phyloP scores from a whole-genome alignment of 2,113 vertebrate species.

The Antechinus flavipes region DNA sequence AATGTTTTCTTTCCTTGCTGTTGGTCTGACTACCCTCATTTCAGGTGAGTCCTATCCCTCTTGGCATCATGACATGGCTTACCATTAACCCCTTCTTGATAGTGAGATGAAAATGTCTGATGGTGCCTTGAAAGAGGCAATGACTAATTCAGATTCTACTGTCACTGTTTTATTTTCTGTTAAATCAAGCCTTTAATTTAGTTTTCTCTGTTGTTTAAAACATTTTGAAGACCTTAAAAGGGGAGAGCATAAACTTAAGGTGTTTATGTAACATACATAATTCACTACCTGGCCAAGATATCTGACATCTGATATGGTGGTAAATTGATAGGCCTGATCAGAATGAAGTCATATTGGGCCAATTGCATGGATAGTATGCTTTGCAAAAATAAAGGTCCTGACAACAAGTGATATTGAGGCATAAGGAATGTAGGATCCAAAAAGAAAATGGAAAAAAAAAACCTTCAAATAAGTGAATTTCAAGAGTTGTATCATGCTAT shows the following conservation, averaged over 20 bases:
- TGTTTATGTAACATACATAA: background rate
- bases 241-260: background rate
- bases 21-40: background rate
- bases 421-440: background rate
- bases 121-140: background rate
- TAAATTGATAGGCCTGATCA: background rate
- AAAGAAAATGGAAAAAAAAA: background rate
- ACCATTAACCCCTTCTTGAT: background rate
- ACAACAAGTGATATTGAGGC: background rate
- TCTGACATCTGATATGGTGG: background rate
- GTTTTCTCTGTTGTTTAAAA: background rate
- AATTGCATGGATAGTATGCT: background rate
- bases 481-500: background rate
- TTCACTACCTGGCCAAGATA: background rate
- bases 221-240: background rate
- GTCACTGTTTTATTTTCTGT: background rate
- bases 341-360: background rate
- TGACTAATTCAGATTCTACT: background rate
- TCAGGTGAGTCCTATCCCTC: background rate
- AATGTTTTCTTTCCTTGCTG: background rate
- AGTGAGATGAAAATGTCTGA: background rate
- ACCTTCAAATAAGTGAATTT: background rate
- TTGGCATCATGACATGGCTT: background rate
- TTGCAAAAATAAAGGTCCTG: background rate
- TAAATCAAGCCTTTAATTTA: background rate